Evolutionary conservation across 2,888 invertebrate genomes (phyloP).

Genomic region (Perdita meconis): DNA sequence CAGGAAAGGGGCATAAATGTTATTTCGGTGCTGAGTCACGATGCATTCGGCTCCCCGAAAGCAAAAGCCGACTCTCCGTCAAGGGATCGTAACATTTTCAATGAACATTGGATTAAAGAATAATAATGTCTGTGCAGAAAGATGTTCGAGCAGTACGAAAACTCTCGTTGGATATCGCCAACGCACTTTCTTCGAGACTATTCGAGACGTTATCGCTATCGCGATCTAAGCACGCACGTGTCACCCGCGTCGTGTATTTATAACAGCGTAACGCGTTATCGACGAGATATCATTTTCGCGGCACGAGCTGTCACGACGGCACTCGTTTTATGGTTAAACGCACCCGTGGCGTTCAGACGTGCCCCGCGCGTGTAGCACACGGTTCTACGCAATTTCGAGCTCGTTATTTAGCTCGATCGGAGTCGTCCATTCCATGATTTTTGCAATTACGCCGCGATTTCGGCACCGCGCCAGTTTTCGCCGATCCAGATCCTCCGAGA

Average conservation of each 20-base stretch:
- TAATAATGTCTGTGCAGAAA: no score
- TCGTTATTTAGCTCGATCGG: no score
- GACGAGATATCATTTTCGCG: slow-evolving; percentile 56
- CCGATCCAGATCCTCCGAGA: background rate
- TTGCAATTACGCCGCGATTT: background rate
- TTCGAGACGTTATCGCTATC: slow-evolving; percentile 57
- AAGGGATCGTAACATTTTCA: no score
- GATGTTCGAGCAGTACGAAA: no score
- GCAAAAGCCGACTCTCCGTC: no score
- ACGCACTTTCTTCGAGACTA: slow-evolving; percentile 21
- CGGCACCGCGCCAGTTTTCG: slow-evolving; percentile 34
- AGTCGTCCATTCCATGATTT: background rate
- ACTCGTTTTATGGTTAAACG: slow-evolving; percentile 56
- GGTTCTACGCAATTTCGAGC: background rate
- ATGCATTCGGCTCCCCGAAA: background rate
- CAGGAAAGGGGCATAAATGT: slow-evolving; percentile 21
- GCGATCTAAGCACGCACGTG: slow-evolving; percentile 48
- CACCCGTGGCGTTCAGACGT: slow-evolving; percentile 51
- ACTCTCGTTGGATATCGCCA: background rate
- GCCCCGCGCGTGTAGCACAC: slow-evolving; percentile 11
- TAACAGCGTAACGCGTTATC: slow-evolving; percentile 57
- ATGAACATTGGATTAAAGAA: no score
- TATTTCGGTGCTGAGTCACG: slow-evolving; percentile 14
- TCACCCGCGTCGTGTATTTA: slow-evolving; percentile 49
- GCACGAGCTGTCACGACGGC: slow-evolving; percentile 48